phyloP scores from a whole-genome alignment of 2,113 vertebrate species.

The Chloroceryle aenea region DNA sequence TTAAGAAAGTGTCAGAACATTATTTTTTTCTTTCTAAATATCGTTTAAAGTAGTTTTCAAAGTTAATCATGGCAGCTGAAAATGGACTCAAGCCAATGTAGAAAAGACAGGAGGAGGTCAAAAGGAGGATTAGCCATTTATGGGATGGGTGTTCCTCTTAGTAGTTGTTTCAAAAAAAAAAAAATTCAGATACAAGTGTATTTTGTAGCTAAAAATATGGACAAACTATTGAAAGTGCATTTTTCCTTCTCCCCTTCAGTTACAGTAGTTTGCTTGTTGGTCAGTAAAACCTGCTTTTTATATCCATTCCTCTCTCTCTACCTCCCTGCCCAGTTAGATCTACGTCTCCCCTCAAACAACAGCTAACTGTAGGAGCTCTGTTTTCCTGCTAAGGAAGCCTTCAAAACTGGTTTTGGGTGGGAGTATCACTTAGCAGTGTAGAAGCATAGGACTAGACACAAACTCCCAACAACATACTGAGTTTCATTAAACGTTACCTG shows the following conservation, averaged over 20 bases:
- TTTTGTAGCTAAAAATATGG: conserved; percentile 59
- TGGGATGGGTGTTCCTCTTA: conserved; percentile 29
- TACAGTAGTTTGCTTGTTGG: conserved; percentile 64
- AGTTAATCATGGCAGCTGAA: conserved; percentile 60
- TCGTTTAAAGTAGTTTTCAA: conserved; percentile 34
- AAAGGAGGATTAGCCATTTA: conserved; percentile 29
- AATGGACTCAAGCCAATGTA: conserved; percentile 42
- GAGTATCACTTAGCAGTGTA: conserved; percentile 54
- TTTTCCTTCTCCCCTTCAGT: conserved; percentile 70
- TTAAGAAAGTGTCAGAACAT: conserved; percentile 76
- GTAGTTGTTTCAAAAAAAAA: not conserved
- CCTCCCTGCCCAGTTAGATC: conserved; percentile 10
- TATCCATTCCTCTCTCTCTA: not conserved
- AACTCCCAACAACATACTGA: conserved; percentile 14
- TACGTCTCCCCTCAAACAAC: conserved; percentile 56
- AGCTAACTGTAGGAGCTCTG: not conserved
- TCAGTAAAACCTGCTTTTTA: conserved; percentile 72
- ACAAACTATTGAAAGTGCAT: conserved; percentile 76
- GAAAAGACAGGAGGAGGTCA: conserved; percentile 21
- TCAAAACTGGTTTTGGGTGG: conserved; percentile 42
- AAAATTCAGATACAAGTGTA: not conserved
- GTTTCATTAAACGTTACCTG: conserved; percentile 12
- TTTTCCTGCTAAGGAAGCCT: conserved; percentile 67
- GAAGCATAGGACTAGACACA: conserved; percentile 26
- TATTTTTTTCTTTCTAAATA: conserved; percentile 15